These are phyloP conservation scores for Ommatoiulus sabulosus DNA, from an alignment of 2,888 invertebrate species.

Conservation along the genomic window DNA sequence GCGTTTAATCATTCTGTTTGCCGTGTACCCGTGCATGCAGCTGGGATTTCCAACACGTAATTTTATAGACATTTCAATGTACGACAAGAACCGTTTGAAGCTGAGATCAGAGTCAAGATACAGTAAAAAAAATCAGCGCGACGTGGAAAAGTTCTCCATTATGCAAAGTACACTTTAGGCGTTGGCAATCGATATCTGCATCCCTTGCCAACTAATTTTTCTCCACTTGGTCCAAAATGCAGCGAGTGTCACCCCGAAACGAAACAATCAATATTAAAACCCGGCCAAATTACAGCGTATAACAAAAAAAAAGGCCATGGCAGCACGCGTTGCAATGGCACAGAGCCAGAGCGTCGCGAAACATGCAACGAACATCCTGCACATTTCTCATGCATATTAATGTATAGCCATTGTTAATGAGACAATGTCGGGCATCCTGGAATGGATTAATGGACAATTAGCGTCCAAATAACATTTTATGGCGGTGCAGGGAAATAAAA, in stretches of 20 bases:
- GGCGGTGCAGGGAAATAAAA: neutral
- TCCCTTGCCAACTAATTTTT: neutral
- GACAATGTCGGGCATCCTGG: constrained; percentile 1
- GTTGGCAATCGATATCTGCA: constrained; percentile 13
- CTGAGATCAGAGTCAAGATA: neutral
- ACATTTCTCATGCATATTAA: constrained; percentile 4
- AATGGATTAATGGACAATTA: constrained; percentile 22
- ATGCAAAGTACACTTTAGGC: constrained; percentile 23
- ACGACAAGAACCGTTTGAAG: neutral
- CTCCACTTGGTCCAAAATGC: neutral
- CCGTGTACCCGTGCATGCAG: neutral
- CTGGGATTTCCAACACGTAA: neutral
- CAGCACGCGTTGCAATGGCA: too few species aligned
- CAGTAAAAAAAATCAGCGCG: neutral
- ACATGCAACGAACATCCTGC: neutral
- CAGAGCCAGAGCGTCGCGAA: neutral
- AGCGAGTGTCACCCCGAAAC: neutral
- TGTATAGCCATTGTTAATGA: neutral
- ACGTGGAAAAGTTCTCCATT: constrained; percentile 13
- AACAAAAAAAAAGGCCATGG: constrained; percentile 34
- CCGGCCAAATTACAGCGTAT: constrained; percentile 6
- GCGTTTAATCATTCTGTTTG: neutral
- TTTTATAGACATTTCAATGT: constrained; percentile 8
- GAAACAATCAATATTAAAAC: constrained; percentile 18
- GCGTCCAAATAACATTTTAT: constrained; percentile 24